These are phyloP conservation scores for Lasioglossum pauxillum DNA, from an alignment of 2,888 invertebrate species.

Conservation along the genomic window DNA sequence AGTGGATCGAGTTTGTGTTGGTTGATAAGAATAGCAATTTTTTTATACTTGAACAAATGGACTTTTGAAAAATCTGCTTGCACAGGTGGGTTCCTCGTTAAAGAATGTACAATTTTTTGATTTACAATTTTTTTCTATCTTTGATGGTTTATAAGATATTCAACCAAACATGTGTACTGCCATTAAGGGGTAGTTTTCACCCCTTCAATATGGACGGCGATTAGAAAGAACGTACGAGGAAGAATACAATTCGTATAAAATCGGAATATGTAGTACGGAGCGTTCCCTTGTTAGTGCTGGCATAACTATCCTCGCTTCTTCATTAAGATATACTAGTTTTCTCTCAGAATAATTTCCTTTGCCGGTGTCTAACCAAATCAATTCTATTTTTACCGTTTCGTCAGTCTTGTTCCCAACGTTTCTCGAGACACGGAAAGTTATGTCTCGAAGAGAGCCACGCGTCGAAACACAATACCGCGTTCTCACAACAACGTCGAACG, in stretches of 20 bases:
- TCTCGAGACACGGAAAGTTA: constrained; percentile 15
- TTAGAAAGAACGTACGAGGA: not conserved
- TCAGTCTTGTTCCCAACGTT: not conserved
- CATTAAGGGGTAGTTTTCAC: not conserved
- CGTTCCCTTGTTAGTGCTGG: not conserved
- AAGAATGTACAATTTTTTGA: not conserved
- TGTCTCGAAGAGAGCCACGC: not conserved
- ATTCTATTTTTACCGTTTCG: constrained; percentile 10
- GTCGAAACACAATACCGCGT: constrained; percentile 41
- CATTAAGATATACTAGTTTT: not conserved
- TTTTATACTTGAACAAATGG: not conserved
- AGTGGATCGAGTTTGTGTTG: not conserved
- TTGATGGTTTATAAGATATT: not conserved
- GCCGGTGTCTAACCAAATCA: not conserved
- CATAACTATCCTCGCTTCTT: not conserved
- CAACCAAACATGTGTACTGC: not conserved
- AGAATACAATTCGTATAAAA: not conserved
- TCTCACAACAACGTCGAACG: constrained; percentile 19
- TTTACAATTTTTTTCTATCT: not conserved
- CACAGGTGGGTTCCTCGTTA: not conserved
- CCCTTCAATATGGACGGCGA: not conserved
- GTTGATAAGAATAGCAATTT: not conserved
- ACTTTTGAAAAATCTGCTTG: not conserved
- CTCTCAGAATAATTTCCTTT: not conserved
- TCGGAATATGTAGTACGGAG: not conserved